phyloP scores from a whole-genome alignment of 2,797 vertebrate species.

The Trichosurus vulpecula region DNA sequence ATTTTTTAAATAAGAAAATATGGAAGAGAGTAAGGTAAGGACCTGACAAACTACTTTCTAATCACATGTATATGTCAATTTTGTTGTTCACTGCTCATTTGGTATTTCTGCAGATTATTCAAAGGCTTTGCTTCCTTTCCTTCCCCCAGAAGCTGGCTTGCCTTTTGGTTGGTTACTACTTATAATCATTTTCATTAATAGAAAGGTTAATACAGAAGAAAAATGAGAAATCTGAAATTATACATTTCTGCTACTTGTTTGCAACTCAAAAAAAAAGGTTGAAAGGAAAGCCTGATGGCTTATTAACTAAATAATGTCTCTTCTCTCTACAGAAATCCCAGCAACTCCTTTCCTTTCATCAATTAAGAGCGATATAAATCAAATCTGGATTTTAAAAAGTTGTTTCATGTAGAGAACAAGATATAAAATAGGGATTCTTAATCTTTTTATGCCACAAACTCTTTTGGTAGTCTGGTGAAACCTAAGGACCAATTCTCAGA shows the following conservation, averaged over 20 bases:
- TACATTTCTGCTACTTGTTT: background rate
- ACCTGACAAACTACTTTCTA: slow-evolving; percentile 32
- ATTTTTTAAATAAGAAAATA: slow-evolving; percentile 9
- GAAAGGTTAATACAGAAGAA: background rate
- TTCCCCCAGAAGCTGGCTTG: background rate
- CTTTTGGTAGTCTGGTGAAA: background rate
- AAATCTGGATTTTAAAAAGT: background rate
- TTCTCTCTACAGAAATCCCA: background rate
- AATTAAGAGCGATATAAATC: background rate
- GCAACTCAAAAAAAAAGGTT: background rate
- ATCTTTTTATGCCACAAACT: background rate
- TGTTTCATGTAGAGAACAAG: background rate
- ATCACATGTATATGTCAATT: background rate
- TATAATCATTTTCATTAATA: background rate
- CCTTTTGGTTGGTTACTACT: background rate
- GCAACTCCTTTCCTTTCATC: background rate
- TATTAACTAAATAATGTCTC: background rate
- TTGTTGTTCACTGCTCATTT: background rate
- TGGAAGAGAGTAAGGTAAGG: slow-evolving; percentile 8
- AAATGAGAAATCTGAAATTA: background rate
- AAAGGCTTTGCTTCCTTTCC: background rate
- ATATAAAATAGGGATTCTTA: background rate
- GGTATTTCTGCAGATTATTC: background rate
- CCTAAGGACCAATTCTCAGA: background rate
- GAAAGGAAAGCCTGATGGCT: background rate